A percentile compares a stretch with the other conserved stretches of the same genome.
Conservation (phyloP, 2,797 vertebrate genomes). For the Pipistrellus nathusii region DNA sequence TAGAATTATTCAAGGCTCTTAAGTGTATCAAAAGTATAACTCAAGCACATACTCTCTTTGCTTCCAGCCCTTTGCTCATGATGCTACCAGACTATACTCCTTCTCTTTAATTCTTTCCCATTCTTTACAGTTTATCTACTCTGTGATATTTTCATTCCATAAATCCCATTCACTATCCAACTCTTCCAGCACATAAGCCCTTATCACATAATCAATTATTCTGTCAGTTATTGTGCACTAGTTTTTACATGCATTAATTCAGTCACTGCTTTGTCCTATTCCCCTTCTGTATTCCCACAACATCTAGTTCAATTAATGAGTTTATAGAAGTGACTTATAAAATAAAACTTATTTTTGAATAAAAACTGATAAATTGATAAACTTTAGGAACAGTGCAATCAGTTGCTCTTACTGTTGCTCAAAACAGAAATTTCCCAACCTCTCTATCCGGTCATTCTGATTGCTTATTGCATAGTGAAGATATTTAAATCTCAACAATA, state of each 20-base stretch:
- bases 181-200: background rate
- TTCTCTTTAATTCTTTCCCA: background rate
- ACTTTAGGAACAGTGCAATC: background rate
- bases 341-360: constrained; percentile 6
- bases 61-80: background rate
- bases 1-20: background rate
- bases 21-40: background rate
- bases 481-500: constrained; percentile 69
- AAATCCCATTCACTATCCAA: background rate
- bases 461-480: constrained; percentile 63
- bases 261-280: background rate
- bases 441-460: background rate
- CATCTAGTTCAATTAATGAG: background rate
- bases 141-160: background rate
- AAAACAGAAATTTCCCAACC: constrained; percentile 47
- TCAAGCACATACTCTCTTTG: background rate
- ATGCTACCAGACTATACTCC: background rate
- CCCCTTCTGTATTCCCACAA: background rate
- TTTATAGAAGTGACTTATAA: background rate
- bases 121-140: background rate
- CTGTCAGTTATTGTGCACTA: background rate
- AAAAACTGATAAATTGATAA: constrained; percentile 34
- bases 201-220: background rate
- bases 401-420: constrained; percentile 21
- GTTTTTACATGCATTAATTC: background rate